A percentile compares a stretch with the other conserved stretches of the same genome.
Conservation (phyloP, 2,888 invertebrate species). For the Mimas tiliae region DNA sequence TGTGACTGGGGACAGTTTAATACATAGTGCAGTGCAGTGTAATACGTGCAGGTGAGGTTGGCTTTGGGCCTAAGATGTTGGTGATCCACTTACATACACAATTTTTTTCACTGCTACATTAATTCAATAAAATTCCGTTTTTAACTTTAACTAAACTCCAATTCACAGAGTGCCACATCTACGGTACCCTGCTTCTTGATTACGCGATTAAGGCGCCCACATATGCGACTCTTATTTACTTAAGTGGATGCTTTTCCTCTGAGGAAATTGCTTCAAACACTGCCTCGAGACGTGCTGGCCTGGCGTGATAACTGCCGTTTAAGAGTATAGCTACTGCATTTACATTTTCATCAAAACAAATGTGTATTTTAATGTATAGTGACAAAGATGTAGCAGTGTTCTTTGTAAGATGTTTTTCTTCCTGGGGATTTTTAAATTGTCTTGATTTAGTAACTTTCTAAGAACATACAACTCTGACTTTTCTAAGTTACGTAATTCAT, state of each 20-base stretch:
- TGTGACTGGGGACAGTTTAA: no score
- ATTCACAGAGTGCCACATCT: slow-evolving; percentile 21
- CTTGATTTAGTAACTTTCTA: no score
- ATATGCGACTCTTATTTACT: slow-evolving; percentile 54
- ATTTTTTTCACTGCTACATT: no score
- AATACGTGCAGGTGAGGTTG: no score
- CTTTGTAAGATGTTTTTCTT: no score
- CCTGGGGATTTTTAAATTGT: no score
- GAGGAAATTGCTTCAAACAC: slow-evolving; percentile 52
- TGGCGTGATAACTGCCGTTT: slow-evolving; percentile 50
- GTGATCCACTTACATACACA: no score
- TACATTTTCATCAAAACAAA: neutral
- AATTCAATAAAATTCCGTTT: neutral
- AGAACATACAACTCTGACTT: no score
- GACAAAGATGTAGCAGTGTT: no score
- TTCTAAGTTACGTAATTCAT: no score
- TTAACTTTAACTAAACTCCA: neutral
- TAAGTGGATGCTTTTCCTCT: slow-evolving; percentile 46
- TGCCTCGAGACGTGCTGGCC: slow-evolving; percentile 35
- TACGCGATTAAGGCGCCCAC: slow-evolving; percentile 39
- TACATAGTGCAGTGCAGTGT: no score
- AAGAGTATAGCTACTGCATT: slow-evolving; percentile 29
- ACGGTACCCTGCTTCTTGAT: neutral
- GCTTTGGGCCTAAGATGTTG: no score
- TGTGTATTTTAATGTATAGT: neutral